These are phyloP conservation scores for Cephus cinctus DNA, from an alignment of 1,140 invertebrate genomes.

Conservation along the genomic window DNA sequence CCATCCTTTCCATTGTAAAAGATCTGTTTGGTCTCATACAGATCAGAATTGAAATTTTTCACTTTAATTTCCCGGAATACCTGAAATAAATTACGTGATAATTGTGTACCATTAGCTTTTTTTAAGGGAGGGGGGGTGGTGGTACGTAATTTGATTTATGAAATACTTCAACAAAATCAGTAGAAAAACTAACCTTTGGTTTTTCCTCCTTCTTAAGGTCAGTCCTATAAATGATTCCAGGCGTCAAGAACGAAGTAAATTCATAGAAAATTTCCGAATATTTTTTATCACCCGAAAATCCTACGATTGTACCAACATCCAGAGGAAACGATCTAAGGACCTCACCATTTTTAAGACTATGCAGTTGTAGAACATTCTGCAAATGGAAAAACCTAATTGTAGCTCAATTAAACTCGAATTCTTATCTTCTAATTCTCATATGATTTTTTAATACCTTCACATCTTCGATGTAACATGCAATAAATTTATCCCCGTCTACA, in stretches of 20 bases:
- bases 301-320: constrained; percentile 83
- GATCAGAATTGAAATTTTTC: constrained; percentile 76
- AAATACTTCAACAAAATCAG: constrained; percentile 7
- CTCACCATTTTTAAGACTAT: constrained; percentile 73
- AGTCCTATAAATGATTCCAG: constrained; percentile 85
- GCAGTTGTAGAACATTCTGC: constrained; percentile 82
- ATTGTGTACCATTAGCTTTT: too few relatives aligned
- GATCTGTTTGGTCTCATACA: constrained; percentile 85
- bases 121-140: background rate
- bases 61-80: constrained; percentile 83
- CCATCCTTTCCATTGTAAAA: constrained; percentile 96
- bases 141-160: constrained; percentile 10
- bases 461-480: constrained; percentile 90
- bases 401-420: constrained; percentile 15
- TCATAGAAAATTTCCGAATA: constrained; percentile 91
- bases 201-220: constrained; percentile 71
- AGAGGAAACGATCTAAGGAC: constrained; percentile 73
- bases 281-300: constrained; percentile 81
- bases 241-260: constrained; percentile 92
- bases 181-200: constrained; percentile 61
- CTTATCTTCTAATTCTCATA: constrained; percentile 6
- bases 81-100: too few relatives aligned
- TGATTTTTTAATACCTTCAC: constrained; percentile 73
- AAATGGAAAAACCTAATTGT: constrained; percentile 35
- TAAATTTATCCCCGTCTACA: constrained; percentile 83